These are phyloP conservation scores for Penaeus japonicus DNA, from an alignment of 1,140 invertebrate genomes.

Conservation along the genomic window DNA sequence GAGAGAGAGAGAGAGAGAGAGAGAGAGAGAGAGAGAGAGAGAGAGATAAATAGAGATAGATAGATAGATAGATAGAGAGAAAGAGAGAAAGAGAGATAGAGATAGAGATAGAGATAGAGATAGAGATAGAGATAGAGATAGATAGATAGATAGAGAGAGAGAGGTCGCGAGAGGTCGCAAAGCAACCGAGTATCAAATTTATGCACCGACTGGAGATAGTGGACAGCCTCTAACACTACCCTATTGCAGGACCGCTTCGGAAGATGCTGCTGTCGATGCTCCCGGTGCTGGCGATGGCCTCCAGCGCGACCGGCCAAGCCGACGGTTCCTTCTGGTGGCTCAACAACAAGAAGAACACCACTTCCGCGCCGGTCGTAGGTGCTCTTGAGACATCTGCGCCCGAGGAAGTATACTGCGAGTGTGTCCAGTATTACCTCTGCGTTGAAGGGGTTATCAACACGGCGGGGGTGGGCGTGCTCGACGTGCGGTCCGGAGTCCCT, in stretches of 20 bases:
- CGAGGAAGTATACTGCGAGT: conserved; percentile 52
- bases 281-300: neutral
- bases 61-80: neutral
- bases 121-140: neutral
- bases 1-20: too few relatives aligned
- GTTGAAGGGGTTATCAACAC: conserved; percentile 72
- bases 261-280: neutral
- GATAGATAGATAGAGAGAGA: too few relatives aligned
- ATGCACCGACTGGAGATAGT: neutral
- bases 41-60: neutral
- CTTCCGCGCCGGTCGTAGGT: neutral
- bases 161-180: neutral
- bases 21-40: neutral
- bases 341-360: neutral
- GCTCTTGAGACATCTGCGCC: neutral
- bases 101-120: neutral
- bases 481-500: conserved; percentile 70
- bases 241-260: neutral
- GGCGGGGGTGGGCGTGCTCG: conserved; percentile 77
- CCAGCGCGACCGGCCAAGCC: neutral
- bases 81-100: neutral
- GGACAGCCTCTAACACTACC: neutral
- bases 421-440: conserved; percentile 74
- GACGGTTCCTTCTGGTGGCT: neutral
- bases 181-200: too few relatives aligned